Evolutionary conservation across 2,113 vertebrate genomes (phyloP), one percentile per base, ranked within the genome.

Genomic region (Cinclus mexicanus): DNA sequence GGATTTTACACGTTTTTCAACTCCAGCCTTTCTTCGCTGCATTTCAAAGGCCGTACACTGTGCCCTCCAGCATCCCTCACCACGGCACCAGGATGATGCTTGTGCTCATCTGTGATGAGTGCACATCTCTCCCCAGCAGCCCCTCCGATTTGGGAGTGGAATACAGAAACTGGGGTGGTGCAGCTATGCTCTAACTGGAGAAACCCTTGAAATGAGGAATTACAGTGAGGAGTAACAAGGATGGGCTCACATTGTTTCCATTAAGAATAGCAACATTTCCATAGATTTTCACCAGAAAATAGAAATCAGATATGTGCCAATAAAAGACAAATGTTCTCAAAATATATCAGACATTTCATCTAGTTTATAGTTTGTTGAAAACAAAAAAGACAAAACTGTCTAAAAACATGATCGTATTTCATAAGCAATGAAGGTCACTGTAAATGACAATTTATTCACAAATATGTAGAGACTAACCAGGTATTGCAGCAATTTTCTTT

Each of bases 401-500:
- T 89, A 26, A 83, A 75, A 53, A n/a, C 6, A n/a, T 42, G 12
- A 70, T 39, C 2, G 0, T 77, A 74, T 89, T 83, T 92, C 53
- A 65, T 37, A 86, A n/a, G 31, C 71, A 72, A 69, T 41, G 61
- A 89, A 85, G 90, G 75, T 60, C 31, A 3, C 12, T 57, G 69
- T 59, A 81, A 83, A 74, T 63, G 50, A 83, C 46, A 83, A 60
- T 67, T 83, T 79, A 57, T 93, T 87, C 5, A 3, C 76, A 87
- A 91, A 90, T 87, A 86, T 47, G 11, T 74, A 82, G 65, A 75
- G 33, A 84, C 41, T 63, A 87, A 67, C 28, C 82, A 78, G 71
- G 47, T 93, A 94, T 61, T 55, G 75, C 70, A 87, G 75, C 42
- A 89, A 87, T 96, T 71, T 79, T 76, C 57, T 79, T 72, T 44